phyloP scores from a whole-genome alignment of 1,140 invertebrate genomes.

The Rhopalosiphum maidis region DNA sequence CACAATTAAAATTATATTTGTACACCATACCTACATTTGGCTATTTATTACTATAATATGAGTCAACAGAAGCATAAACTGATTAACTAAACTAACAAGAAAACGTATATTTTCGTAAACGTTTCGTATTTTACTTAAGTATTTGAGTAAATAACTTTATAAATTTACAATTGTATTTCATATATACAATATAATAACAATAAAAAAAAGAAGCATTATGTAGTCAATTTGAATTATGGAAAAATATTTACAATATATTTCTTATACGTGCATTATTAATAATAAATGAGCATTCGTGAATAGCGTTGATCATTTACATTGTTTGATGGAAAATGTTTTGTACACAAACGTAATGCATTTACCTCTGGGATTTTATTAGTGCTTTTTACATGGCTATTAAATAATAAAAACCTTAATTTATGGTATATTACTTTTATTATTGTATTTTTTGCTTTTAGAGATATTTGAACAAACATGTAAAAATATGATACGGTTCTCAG shows the following conservation, averaged over 20 bases:
- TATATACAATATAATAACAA: neutral
- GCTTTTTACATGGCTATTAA: conserved; percentile 20
- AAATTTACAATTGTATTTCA: conserved; percentile 5
- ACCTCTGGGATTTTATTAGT: conserved; percentile 48
- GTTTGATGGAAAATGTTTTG: conserved; percentile 41
- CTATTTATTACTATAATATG: neutral
- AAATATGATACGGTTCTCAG: conserved; percentile 17
- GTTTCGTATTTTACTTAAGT: neutral
- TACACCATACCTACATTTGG: neutral
- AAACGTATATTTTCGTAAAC: conserved; percentile 8
- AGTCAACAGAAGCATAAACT: neutral
- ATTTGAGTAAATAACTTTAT: neutral
- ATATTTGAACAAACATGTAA: conserved; percentile 26
- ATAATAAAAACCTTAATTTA: conserved; percentile 40
- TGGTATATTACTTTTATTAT: conserved; percentile 28
- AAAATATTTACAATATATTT: conserved; percentile 7
- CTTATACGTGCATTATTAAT: conserved; percentile 9
- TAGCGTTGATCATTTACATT: conserved; percentile 46
- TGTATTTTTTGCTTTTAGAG: neutral
- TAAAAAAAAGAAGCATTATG: neutral
- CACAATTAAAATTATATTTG: conserved; percentile 23
- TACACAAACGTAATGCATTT: conserved; percentile 26
- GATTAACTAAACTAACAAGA: neutral
- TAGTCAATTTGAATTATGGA: conserved; percentile 33
- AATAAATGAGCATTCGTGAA: conserved; percentile 19